Percentiles rank a stretch among this genome's conserved stretches.
These are phyloP conservation scores for Marmota monax DNA, from an alignment of 2,113 vertebrate species.

Conservation along the genomic window DNA sequence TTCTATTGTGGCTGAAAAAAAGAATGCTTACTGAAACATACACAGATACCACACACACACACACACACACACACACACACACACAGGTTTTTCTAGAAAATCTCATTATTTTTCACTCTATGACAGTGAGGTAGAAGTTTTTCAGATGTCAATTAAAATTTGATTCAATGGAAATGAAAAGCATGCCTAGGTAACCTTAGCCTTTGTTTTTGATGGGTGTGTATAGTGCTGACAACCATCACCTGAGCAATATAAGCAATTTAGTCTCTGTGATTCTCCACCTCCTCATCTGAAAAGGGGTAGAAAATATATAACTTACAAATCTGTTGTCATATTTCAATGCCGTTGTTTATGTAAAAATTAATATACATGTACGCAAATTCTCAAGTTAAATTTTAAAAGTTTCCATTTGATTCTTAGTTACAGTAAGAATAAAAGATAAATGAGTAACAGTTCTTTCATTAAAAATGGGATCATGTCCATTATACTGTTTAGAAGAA, in stretches of 20 bases:
- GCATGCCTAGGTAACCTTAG: neutral
- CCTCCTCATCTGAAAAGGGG: neutral
- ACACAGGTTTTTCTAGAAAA: neutral
- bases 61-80: neutral
- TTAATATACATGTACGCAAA: neutral
- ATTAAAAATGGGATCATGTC: neutral
- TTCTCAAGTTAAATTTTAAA: neutral
- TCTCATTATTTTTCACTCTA: neutral
- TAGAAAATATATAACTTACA: neutral
- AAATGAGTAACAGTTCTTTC: neutral
- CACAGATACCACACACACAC: neutral
- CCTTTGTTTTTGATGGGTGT: neutral
- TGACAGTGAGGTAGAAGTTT: neutral
- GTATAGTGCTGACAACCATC: neutral
- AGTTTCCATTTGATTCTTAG: neutral
- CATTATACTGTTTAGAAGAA: neutral
- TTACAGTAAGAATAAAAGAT: neutral
- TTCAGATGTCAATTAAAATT: neutral
- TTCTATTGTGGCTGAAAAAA: neutral
- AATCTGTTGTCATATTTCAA: neutral
- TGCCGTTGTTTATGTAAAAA: neutral
- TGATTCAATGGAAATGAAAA: neutral
- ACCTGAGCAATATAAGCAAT: neutral
- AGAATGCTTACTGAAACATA: neutral
- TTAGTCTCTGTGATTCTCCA: neutral